phyloP scores from a whole-genome alignment of 1,140 invertebrate genomes.

The Idris sp. region DNA sequence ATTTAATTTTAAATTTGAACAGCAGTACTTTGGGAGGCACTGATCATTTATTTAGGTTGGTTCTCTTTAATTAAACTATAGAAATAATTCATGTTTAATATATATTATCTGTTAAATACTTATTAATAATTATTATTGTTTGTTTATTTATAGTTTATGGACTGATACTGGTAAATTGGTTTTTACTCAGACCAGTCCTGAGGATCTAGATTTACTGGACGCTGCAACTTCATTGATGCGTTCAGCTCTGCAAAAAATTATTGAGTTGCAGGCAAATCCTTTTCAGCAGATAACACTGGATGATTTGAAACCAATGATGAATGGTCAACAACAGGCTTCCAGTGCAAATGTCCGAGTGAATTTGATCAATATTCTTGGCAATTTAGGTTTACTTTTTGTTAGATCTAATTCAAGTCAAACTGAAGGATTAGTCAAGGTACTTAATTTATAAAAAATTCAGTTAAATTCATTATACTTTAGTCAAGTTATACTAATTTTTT shows the following conservation, averaged over 20 bases:
- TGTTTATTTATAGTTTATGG: constrained; percentile 77
- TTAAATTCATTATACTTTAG: no score
- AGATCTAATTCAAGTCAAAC: constrained; percentile 53
- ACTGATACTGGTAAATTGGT: constrained; percentile 80
- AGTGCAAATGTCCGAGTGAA: constrained; percentile 82
- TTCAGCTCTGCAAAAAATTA: constrained; percentile 78
- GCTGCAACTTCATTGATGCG: constrained; percentile 83
- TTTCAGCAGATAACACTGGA: constrained; percentile 70
- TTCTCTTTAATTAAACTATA: no score
- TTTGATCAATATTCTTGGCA: constrained; percentile 84
- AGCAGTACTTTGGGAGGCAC: constrained; percentile 81
- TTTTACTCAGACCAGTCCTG: constrained; percentile 75
- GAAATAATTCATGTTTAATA: no score
- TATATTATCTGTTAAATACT: no score
- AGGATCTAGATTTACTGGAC: constrained; percentile 80
- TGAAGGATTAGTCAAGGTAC: constrained; percentile 67
- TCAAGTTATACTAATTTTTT: no score
- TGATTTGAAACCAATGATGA: constrained; percentile 79
- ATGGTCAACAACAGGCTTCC: constrained; percentile 79
- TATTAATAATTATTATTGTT: no score
- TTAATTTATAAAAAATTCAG: no score
- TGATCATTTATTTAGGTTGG: constrained; percentile 74
- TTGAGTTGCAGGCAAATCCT: constrained; percentile 64
- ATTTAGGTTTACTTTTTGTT: constrained; percentile 77
- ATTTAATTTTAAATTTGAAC: constrained; percentile 81